A percentile compares a stretch with the other conserved stretches of the same genome.
Conservation (phyloP, 2,888 invertebrate genomes). For the Tethea ocularis region DNA sequence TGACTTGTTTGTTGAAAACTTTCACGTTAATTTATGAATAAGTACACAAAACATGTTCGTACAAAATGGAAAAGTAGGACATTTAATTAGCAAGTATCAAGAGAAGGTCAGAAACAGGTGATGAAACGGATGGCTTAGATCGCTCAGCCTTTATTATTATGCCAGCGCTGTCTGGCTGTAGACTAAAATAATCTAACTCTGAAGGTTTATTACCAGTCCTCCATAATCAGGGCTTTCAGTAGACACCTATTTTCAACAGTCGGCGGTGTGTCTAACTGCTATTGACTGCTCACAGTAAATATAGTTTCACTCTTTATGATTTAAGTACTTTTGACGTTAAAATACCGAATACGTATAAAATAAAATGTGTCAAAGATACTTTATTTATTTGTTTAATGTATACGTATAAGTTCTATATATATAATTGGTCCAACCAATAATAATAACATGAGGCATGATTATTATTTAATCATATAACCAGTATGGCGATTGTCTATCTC, state of each 20-base stretch:
- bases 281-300: neutral
- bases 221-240: neutral
- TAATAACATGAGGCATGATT: too few species aligned
- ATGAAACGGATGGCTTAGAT: neutral
- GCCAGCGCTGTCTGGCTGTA: neutral
- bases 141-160: neutral
- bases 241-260: neutral
- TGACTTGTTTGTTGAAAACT: neutral
- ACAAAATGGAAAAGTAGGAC: neutral
- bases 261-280: neutral
- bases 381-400: too few species aligned
- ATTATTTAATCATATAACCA: too few species aligned
- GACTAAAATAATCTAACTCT: neutral
- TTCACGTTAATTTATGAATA: neutral
- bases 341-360: neutral
- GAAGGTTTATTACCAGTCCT: neutral
- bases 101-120: conserved; percentile 3
- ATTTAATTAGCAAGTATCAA: neutral
- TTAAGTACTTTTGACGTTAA: neutral
- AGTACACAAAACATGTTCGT: neutral
- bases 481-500: too few species aligned
- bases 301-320: too few species aligned
- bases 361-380: too few species aligned
- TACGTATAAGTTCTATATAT: too few species aligned
- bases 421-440: too few species aligned